Evolutionary conservation across 2,113 vertebrate genomes (phyloP).

Genomic region (Apeltes quadracus): DNA sequence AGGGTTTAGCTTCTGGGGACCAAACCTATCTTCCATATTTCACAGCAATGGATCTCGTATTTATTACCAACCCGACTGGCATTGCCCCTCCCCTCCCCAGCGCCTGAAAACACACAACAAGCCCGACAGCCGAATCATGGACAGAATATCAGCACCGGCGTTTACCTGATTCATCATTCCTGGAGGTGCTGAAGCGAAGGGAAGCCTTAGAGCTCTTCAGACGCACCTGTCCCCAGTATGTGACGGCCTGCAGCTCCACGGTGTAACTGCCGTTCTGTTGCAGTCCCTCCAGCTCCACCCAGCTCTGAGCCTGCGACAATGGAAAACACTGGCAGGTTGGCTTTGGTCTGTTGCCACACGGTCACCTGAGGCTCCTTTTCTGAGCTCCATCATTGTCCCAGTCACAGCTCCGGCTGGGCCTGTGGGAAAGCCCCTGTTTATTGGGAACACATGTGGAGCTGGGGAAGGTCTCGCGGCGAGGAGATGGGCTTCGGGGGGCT

Average conservation of each 20-base stretch:
- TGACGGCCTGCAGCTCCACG: constrained; percentile 90
- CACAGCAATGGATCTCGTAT: neutral
- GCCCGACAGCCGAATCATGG: neutral
- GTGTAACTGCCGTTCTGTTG: constrained; percentile 87
- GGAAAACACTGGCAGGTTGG: constrained; percentile 51
- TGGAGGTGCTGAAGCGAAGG: constrained; percentile 84
- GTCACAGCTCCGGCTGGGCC: constrained; percentile 36
- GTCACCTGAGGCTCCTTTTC: constrained; percentile 47
- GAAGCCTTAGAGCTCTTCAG: constrained; percentile 91
- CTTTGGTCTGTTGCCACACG: constrained; percentile 32
- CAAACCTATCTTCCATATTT: neutral
- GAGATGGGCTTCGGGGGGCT: constrained; percentile 67
- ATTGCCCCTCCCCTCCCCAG: neutral
- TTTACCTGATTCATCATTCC: constrained; percentile 81
- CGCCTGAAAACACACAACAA: neutral
- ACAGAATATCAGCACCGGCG: neutral
- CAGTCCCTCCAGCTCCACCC: constrained; percentile 87
- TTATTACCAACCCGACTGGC: neutral
- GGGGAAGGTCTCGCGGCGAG: constrained; percentile 54
- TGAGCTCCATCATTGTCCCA: constrained; percentile 44
- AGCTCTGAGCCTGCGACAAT: constrained; percentile 83
- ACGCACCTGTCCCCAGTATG: constrained; percentile 92
- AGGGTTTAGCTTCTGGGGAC: neutral
- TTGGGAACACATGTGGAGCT: constrained; percentile 76
- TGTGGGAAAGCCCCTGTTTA: constrained; percentile 69